These are phyloP conservation scores for Pitangus sulphuratus DNA, from an alignment of 2,797 vertebrate species.

Conservation along the genomic window DNA sequence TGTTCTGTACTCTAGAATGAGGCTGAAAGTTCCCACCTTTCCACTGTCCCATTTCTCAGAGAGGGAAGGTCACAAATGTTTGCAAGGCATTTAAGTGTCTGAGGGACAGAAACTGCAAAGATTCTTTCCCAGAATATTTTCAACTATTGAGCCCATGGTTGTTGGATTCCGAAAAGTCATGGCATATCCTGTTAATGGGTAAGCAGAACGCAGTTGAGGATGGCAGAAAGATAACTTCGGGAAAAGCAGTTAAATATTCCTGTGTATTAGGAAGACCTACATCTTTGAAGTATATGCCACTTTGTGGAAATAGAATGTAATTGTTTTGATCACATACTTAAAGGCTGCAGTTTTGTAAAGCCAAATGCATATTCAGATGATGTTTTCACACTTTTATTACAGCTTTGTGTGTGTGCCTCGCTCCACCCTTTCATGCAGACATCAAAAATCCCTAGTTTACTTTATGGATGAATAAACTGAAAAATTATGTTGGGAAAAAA, in stretches of 20 bases:
- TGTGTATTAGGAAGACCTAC: background rate
- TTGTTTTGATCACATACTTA: background rate
- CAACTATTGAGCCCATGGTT: background rate
- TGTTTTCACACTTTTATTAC: constrained; percentile 13
- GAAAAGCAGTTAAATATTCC: background rate
- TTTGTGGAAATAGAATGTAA: background rate
- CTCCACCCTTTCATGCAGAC: constrained; percentile 7
- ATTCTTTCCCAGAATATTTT: background rate
- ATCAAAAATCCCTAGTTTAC: constrained; percentile 7
- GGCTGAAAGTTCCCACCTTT: background rate
- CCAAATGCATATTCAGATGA: background rate
- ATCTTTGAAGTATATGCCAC: background rate
- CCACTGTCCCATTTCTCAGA: background rate
- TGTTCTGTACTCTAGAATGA: background rate
- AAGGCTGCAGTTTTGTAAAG: background rate
- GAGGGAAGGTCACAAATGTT: background rate
- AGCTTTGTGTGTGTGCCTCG: background rate
- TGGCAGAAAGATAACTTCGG: background rate
- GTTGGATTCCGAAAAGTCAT: background rate
- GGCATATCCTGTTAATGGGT: background rate
- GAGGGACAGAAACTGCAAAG: background rate
- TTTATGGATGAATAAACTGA: constrained; percentile 43
- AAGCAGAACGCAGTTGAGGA: background rate
- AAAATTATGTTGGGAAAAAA: constrained; percentile 31
- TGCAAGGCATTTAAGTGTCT: background rate